These are phyloP conservation scores for Aplodontia rufa DNA, from an alignment of 2,113 vertebrate species.

Conservation along the genomic window DNA sequence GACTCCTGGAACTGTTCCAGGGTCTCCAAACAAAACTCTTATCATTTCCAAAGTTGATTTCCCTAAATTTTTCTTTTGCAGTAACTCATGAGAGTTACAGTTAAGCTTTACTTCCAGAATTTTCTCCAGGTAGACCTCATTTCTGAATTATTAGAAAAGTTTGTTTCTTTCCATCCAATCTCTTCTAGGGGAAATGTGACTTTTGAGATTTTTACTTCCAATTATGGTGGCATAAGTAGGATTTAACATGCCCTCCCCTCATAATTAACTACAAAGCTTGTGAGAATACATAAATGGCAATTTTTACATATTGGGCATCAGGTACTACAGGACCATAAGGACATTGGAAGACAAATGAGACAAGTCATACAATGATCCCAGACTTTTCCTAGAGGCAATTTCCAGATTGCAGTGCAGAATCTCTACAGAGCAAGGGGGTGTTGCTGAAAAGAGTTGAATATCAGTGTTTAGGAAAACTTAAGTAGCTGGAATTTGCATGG, in stretches of 20 bases:
- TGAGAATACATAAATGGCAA: neutral
- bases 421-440: neutral
- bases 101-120: neutral
- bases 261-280: neutral
- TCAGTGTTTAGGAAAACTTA: neutral
- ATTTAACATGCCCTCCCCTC: neutral
- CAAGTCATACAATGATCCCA: neutral
- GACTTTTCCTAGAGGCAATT: neutral
- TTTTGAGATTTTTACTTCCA: neutral
- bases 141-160: neutral
- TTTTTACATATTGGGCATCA: neutral
- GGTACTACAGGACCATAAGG: neutral
- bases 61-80: neutral
- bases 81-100: neutral
- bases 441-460: neutral
- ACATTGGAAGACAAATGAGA: neutral
- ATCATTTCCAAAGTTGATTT: conserved; percentile 5
- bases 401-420: neutral
- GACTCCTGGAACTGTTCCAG: neutral
- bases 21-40: neutral
- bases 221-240: neutral
- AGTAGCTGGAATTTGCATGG: neutral
- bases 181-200: neutral
- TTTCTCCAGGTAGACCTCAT: neutral
- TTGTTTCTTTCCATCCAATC: neutral